Evolutionary conservation across 2,797 vertebrate species (phyloP).

Genomic region (Buphagus erythrorhynchus): DNA sequence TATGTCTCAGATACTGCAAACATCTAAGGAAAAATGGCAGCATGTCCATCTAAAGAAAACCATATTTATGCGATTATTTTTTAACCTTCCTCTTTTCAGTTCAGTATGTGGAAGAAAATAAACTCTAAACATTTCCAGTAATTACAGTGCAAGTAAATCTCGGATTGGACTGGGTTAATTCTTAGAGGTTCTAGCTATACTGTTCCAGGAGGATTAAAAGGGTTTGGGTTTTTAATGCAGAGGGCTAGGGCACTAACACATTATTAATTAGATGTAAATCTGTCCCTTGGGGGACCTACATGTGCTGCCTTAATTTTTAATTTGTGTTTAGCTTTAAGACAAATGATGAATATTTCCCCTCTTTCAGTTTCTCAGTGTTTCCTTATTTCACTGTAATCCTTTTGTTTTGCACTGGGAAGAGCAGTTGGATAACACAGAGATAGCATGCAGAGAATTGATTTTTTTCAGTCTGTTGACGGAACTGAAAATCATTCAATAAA

Average conservation of each 20-base stretch:
- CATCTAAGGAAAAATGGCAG: background rate
- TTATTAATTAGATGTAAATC: constrained; percentile 68
- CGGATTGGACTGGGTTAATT: constrained; percentile 34
- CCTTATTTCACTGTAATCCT: background rate
- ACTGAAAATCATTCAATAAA: background rate
- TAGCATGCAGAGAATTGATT: background rate
- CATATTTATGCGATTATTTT: background rate
- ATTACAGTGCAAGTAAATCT: constrained; percentile 55
- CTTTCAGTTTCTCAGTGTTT: background rate
- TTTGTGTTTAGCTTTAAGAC: constrained; percentile 14
- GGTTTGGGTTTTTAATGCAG: background rate
- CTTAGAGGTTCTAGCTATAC: background rate
- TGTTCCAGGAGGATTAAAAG: constrained; percentile 20
- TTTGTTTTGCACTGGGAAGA: constrained; percentile 12
- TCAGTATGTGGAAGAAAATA: constrained; percentile 7
- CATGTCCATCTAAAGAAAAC: accelerated
- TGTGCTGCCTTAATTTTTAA: constrained; percentile 3
- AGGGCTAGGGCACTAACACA: background rate
- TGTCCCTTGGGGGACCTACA: background rate
- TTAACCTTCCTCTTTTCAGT: background rate
- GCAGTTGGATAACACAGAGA: background rate
- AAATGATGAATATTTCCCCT: background rate
- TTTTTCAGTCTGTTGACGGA: constrained; percentile 1
- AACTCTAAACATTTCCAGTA: constrained; percentile 4
- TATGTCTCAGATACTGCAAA: background rate